phyloP scores from a whole-genome alignment of 2,888 invertebrate species.

The Spicauda simplicius region DNA sequence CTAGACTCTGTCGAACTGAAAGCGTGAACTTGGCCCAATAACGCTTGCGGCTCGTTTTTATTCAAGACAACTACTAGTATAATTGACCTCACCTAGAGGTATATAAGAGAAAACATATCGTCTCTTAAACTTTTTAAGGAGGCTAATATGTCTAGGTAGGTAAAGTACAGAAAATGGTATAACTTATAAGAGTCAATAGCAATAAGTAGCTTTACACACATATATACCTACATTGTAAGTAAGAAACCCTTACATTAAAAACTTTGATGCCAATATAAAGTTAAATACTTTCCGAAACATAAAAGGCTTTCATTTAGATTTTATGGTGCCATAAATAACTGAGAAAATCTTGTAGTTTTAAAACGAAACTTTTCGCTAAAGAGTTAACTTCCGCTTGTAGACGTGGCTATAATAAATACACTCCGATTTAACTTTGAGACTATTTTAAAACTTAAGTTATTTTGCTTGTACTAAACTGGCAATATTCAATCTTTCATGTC shows the following conservation, averaged over 20 bases:
- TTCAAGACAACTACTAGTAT: too few relatives aligned
- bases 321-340: constrained; percentile 25
- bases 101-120: too few relatives aligned
- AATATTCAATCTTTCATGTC: constrained; percentile 7
- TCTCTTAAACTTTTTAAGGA: too few relatives aligned
- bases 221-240: background rate
- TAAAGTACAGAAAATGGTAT: too few relatives aligned
- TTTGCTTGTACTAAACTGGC: constrained; percentile 7
- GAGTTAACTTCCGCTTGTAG: constrained; percentile 23
- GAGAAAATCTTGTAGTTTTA: constrained; percentile 27
- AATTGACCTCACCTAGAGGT: too few relatives aligned
- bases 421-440: constrained; percentile 22
- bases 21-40: too few relatives aligned
- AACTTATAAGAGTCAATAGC: background rate
- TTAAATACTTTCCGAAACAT: constrained; percentile 5
- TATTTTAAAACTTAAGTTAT: constrained; percentile 20
- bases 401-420: constrained; percentile 21
- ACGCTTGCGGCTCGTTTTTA: too few relatives aligned
- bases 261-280: constrained; percentile 4
- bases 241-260: background rate
- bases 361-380: constrained; percentile 25
- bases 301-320: constrained; percentile 24
- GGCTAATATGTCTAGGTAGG: too few relatives aligned
- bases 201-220: background rate
- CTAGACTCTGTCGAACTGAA: too few relatives aligned